Base-by-base conservation (phyloP, 2,888 invertebrate genomes). In the Apodemia hepburni region DNA sequence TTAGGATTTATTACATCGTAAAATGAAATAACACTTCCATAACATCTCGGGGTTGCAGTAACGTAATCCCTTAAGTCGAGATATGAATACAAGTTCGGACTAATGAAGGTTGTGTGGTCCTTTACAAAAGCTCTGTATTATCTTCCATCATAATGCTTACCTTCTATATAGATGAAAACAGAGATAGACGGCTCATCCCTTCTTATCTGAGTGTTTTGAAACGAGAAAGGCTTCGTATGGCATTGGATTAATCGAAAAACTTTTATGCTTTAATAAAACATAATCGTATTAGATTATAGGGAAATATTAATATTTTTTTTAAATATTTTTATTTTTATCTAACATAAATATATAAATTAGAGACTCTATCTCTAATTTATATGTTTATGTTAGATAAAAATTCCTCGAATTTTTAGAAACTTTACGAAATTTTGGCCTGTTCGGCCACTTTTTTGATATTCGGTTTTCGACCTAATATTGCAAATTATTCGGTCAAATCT, bases 21-120 rank as follows among this genome's bases (percentile, higher is more conserved):
- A 49, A 49, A 49, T 49, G 18, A 18, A 49, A 49, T 17, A 49
- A 49, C 18, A 49, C 49, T 18, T 11, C 18, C 9, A 22, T 38
- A 11, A 11, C 35, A 49, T 49, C 18, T 49, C 9, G 18, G 17
- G 49, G 49, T 49, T 49, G 18, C 49, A 49, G 22, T 18, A 49
- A 49, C 35, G 9, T 66, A 67, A 66, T 61, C 66, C 68, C 68
- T 68, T 71, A 70, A 73, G 78, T 76, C 74, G 71, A 74, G 80
- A 80, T 77, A 73, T 68, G 73, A 75, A 73, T 73, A 70, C 71
- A 76, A 75, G 74, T 75, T 74, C 67, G 70, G 70, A 73, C 72
- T 78, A 79, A 81, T 79, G 77, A 75, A 75, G 74, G 70, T 70
- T 47, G 47, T 49, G 49, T 49, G 49, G 17, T 49, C 49, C 49